Percentiles rank a stretch among this genome's conserved stretches.
These are phyloP conservation scores for Drosophila teissieri DNA, from an alignment of 1,140 invertebrate species.

Conservation along the genomic window DNA sequence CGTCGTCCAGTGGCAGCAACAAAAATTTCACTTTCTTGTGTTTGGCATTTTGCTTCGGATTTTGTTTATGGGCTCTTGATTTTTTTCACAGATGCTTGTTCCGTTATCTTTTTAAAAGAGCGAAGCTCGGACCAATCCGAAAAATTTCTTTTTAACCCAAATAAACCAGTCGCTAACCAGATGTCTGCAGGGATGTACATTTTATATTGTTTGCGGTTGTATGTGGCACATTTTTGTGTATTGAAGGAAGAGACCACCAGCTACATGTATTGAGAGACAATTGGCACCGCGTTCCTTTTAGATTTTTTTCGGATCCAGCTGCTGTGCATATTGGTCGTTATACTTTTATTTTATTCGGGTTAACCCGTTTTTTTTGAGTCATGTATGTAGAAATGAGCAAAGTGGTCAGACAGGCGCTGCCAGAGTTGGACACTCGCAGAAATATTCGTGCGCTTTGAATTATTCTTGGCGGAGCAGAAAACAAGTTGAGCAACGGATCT, in stretches of 20 bases:
- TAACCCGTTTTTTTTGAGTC: slow-evolving; percentile 59
- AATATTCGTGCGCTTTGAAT: slow-evolving; percentile 34
- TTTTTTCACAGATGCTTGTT: slow-evolving; percentile 54
- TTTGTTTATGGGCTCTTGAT: slow-evolving; percentile 10
- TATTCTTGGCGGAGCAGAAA: slow-evolving; percentile 48
- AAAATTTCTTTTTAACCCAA: slow-evolving; percentile 80
- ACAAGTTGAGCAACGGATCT: slow-evolving; percentile 66
- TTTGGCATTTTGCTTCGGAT: slow-evolving; percentile 28
- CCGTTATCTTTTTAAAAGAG: slow-evolving; percentile 51
- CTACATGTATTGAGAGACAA: slow-evolving; percentile 18
- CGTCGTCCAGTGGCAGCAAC: slow-evolving; percentile 48
- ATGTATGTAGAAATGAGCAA: slow-evolving; percentile 28
- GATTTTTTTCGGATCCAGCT: slow-evolving; percentile 13
- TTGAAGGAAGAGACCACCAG: background rate
- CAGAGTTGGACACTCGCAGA: slow-evolving; percentile 48
- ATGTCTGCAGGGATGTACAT: slow-evolving; percentile 16
- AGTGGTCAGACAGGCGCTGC: slow-evolving; percentile 60
- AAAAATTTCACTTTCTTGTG: slow-evolving; percentile 74
- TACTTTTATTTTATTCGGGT: slow-evolving; percentile 59
- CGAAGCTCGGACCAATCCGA: slow-evolving; percentile 1
- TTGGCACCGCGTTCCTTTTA: slow-evolving; percentile 33
- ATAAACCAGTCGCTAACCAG: slow-evolving; percentile 72
- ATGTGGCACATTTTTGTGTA: slow-evolving; percentile 11
- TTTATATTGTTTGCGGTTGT: slow-evolving; percentile 19
- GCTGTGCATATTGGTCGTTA: slow-evolving; percentile 21